Evolutionary conservation across 2,888 invertebrate genomes (phyloP).

Genomic region (Lathronympha strigana): DNA sequence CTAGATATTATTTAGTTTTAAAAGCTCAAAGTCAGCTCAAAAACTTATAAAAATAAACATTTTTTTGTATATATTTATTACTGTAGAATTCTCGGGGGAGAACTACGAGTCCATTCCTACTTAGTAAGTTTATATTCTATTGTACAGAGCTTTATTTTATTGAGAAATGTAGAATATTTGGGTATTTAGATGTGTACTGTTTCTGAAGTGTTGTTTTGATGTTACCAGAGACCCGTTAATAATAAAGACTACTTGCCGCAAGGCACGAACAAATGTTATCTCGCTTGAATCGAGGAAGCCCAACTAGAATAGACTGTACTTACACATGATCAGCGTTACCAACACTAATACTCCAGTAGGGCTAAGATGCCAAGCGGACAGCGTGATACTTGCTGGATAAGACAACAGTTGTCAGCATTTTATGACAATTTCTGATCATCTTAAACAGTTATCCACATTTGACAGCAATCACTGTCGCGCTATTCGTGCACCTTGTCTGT

Average conservation of each 20-base stretch:
- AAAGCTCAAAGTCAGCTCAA: constrained; percentile 83
- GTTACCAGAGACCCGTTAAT: background rate
- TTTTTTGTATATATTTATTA: constrained; percentile 66
- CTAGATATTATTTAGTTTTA: constrained; percentile 66
- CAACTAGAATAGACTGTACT: too few species aligned
- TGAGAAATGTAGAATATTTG: constrained; percentile 26
- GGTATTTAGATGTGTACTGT: constrained; percentile 6
- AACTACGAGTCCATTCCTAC: constrained; percentile 50
- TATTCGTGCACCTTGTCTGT: too few species aligned
- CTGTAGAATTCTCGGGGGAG: constrained; percentile 44
- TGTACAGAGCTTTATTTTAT: constrained; percentile 60
- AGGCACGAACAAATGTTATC: too few species aligned
- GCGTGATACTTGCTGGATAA: too few species aligned
- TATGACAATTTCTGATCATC: too few species aligned
- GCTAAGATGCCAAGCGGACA: too few species aligned
- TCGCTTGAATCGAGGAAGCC: too few species aligned
- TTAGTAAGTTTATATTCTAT: constrained; percentile 51
- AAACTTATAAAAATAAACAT: constrained; percentile 54
- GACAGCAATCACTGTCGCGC: too few species aligned
- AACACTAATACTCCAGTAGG: too few species aligned
- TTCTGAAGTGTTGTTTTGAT: constrained; percentile 9
- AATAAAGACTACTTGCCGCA: background rate
- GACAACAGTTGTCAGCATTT: too few species aligned
- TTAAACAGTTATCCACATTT: too few species aligned
- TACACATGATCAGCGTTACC: too few species aligned